Base-by-base conservation (phyloP, 1,140 invertebrate genomes). In the Geopemphigus sp. region DNA sequence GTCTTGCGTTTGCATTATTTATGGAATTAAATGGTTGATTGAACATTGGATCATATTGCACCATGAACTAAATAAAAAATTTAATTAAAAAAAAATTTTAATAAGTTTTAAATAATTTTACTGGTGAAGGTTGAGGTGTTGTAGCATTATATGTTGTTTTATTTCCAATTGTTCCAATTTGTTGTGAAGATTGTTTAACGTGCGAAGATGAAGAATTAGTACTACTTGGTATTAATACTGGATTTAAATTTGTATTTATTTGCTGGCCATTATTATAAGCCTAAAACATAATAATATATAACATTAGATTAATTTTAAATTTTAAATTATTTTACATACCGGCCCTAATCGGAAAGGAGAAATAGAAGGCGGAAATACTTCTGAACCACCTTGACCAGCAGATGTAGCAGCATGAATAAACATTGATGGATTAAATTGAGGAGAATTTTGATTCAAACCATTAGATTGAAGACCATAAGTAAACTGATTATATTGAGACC, bases 151-250 rank as follows among this genome's bases (percentile, higher is more conserved):
- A 86, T 83, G 66, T 81, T 72, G 86, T 86, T 85, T 91, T 91
- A 17, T 90, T 89, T 82, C 93, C 93, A 83, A 96, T 93, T 81
- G 94, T 91, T 83, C 92, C 91, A 84, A 95, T 93, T 83, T 90
- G 91, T 86, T 94, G 93, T 73, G 90, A 89, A 15, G 92, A 92
- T 24, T 93, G 93, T 85, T 96, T 96, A 19, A 95, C 93, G 82
- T 91, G 92, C 54, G 94, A 92, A 1, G 94, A 95, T 64, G 95
- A 87, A 26, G 94, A 94, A 85, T 94, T 94, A 12, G 92, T 91
- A 12, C 92, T 92, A 39, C 94, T 95, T 70, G 93, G 94, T 81
- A 96, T 95, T 81, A 97, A 89, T 78, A 95, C 93, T 39, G 94
- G 94, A 83, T 91, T 95, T 32, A 94, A 93, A 86, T 93, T 94